phyloP scores from a whole-genome alignment of 2,888 invertebrate genomes.

The Andrena marginata region DNA sequence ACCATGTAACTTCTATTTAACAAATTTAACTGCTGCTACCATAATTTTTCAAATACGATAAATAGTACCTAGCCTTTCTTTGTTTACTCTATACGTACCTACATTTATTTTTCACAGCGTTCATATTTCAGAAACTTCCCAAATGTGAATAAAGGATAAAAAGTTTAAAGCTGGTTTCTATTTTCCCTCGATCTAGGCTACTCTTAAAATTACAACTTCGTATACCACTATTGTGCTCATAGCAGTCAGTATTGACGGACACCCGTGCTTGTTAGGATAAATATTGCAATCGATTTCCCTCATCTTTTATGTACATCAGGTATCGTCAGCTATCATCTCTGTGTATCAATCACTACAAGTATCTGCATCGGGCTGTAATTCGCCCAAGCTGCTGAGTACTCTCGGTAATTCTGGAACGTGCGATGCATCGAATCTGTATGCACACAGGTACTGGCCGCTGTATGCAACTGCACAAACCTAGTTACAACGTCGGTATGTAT shows the following conservation, averaged over 20 bases:
- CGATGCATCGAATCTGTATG: conserved; percentile 78
- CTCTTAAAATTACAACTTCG: neutral
- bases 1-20: too few species aligned
- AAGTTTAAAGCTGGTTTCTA: neutral
- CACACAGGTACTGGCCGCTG: conserved; percentile 70
- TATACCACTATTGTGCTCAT: too few species aligned
- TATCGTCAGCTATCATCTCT: conserved; percentile 54
- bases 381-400: conserved; percentile 80
- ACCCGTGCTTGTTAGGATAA: conserved; percentile 41
- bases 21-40: too few species aligned
- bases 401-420: conserved; percentile 81
- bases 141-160: too few species aligned
- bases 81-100: too few species aligned
- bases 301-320: conserved; percentile 59
- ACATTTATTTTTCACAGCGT: too few species aligned
- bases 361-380: conserved; percentile 76
- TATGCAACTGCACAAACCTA: conserved; percentile 79
- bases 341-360: conserved; percentile 68
- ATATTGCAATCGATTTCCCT: conserved; percentile 62
- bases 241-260: neutral
- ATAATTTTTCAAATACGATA: too few species aligned
- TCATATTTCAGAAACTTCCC: too few species aligned
- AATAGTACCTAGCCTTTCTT: too few species aligned
- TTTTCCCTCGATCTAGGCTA: neutral
- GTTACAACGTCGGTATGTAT: conserved; percentile 75